These are phyloP conservation scores for Camponotus pennsylvanicus DNA, from an alignment of 1,140 invertebrate genomes.

Conservation along the genomic window DNA sequence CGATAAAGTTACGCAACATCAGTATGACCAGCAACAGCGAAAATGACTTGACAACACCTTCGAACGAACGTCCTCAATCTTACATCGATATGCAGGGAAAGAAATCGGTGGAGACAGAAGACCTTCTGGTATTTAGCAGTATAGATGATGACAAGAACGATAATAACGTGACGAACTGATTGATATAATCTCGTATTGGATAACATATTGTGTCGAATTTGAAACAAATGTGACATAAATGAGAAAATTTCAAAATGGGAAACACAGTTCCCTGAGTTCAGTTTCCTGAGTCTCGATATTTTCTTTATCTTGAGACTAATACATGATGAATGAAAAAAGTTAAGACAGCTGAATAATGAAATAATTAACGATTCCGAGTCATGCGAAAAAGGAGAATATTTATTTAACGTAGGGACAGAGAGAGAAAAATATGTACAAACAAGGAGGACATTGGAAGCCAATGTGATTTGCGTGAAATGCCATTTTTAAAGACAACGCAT, in stretches of 20 bases:
- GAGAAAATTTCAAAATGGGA: slow-evolving; percentile 19
- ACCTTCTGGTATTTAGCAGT: slow-evolving; percentile 74
- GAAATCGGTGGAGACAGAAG: slow-evolving; percentile 68
- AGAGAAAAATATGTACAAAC: slow-evolving; percentile 10
- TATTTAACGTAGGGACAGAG: slow-evolving; percentile 10
- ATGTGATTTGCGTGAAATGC: not conserved
- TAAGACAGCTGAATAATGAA: not conserved
- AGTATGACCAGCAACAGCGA: slow-evolving; percentile 81
- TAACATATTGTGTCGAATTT: not conserved
- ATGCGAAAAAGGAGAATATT: slow-evolving; percentile 23
- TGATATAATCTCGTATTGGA: slow-evolving; percentile 1
- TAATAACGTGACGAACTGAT: slow-evolving; percentile 50
- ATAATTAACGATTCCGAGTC: slow-evolving; percentile 3
- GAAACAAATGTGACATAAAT: not conserved
- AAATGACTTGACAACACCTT: slow-evolving; percentile 81
- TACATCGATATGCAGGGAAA: slow-evolving; percentile 86
- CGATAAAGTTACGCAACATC: slow-evolving; percentile 83
- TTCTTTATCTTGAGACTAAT: not conserved
- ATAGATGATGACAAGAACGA: slow-evolving; percentile 70
- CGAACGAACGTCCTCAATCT: slow-evolving; percentile 83
- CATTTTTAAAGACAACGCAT: not conserved
- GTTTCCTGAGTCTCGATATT: not conserved
- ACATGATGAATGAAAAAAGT: not conserved
- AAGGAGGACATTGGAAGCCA: not conserved
- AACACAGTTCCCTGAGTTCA: not conserved